Evolutionary conservation across 2,797 vertebrate genomes (phyloP).

Genomic region (Aphelocoma californica): DNA sequence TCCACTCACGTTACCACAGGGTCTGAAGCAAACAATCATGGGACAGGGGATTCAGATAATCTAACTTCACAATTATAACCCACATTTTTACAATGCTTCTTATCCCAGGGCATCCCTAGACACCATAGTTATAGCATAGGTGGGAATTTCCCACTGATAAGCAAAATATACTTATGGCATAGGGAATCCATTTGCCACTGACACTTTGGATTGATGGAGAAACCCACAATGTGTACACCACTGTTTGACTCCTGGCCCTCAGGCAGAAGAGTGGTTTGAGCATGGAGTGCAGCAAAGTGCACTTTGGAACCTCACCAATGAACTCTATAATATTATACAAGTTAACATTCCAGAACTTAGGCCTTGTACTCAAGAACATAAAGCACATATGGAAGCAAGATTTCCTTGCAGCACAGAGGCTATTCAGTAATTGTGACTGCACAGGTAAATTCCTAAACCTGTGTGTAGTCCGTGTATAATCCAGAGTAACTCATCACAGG

Average conservation of each 20-base stretch:
- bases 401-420: not conserved
- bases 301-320: not conserved
- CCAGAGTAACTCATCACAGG: not conserved
- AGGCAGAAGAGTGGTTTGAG: not conserved
- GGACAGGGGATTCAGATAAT: not conserved
- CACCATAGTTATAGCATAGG: not conserved
- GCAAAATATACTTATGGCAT: not conserved
- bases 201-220: not conserved
- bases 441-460: not conserved
- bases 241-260: not conserved
- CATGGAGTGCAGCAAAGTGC: rapidly evolving
- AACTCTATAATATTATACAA: not conserved
- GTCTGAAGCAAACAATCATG: not conserved
- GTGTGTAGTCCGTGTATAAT: not conserved
- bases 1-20: not conserved
- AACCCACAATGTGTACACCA: not conserved
- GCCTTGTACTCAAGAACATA: not conserved
- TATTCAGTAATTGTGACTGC: not conserved
- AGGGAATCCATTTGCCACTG: not conserved
- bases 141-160: not conserved
- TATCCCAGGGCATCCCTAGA: not conserved
- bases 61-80: not conserved
- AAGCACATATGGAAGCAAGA: not conserved
- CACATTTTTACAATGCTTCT: not conserved
- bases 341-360: not conserved